Conservation (phyloP, 2,113 vertebrate genomes). For the Ceyx margarethae region DNA sequence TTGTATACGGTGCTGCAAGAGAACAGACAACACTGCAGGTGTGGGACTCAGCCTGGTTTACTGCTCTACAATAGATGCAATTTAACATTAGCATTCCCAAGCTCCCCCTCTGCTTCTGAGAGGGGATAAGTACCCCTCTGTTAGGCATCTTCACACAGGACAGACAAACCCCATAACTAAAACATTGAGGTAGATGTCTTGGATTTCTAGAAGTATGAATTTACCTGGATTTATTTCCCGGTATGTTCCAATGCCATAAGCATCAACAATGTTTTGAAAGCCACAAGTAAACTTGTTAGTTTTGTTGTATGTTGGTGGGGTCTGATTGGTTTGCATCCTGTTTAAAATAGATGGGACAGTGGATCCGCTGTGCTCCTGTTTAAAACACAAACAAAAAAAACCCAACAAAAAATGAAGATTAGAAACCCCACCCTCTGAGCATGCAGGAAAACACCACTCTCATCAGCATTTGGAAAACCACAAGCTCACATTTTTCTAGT, state of each 20-base stretch:
- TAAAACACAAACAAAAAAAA: not conserved
- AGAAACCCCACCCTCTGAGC: not conserved
- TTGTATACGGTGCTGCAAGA: conserved; percentile 90
- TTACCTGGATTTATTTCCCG: conserved; percentile 97
- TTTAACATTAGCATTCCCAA: not conserved
- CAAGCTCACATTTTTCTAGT: not conserved
- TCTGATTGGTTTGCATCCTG: conserved; percentile 96
- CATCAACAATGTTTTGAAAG: conserved; percentile 97
- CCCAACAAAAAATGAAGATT: not conserved
- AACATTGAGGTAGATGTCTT: not conserved
- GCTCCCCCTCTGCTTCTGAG: not conserved
- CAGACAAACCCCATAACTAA: not conserved
- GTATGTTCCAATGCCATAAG: conserved; percentile 94
- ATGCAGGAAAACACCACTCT: not conserved
- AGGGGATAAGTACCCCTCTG: not conserved
- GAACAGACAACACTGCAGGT: not conserved
- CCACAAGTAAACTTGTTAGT: conserved; percentile 97
- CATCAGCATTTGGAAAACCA: not conserved
- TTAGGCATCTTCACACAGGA: not conserved
- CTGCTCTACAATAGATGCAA: not conserved
- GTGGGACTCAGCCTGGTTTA: not conserved
- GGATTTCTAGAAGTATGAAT: not conserved
- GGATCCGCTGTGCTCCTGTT: conserved; percentile 94
- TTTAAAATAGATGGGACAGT: conserved; percentile 97
- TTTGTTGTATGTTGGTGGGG: conserved; percentile 95